These are phyloP conservation scores for Baronia brevicornis DNA, from an alignment of 2,888 invertebrate species.

Conservation along the genomic window DNA sequence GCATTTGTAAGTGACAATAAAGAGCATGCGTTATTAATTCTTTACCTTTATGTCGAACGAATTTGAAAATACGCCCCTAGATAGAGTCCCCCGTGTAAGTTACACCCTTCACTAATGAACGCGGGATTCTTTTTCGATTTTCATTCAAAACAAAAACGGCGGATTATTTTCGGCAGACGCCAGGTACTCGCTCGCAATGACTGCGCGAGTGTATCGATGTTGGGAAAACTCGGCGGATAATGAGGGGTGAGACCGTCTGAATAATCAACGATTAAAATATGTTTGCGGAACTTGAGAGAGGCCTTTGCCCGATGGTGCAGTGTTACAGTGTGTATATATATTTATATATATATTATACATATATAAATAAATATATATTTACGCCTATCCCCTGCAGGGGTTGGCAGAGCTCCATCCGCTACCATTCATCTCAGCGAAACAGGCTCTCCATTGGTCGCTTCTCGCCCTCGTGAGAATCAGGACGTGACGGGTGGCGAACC, in stretches of 20 bases:
- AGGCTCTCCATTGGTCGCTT: no score
- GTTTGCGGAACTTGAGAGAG: no score
- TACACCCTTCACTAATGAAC: slow-evolving; percentile 69
- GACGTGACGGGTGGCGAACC: no score
- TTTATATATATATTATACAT: no score
- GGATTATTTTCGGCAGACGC: slow-evolving; percentile 58
- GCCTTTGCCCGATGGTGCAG: no score
- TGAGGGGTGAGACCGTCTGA: slow-evolving; percentile 11
- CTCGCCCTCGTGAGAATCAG: no score
- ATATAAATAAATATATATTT: no score
- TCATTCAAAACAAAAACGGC: slow-evolving; percentile 57
- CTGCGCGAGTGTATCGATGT: slow-evolving; percentile 8
- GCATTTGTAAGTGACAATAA: no score
- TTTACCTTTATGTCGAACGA: slow-evolving; percentile 15
- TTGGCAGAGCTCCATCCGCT: no score
- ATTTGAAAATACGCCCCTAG: slow-evolving; percentile 30
- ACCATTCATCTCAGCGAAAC: no score
- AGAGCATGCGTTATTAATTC: slow-evolving; percentile 6
- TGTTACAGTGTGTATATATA: no score
- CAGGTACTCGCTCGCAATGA: slow-evolving; percentile 28
- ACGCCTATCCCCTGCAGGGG: no score
- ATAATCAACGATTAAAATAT: slow-evolving; percentile 14
- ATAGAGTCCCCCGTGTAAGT: slow-evolving; percentile 51
- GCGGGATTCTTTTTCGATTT: slow-evolving; percentile 69
- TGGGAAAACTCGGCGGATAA: slow-evolving; percentile 11